A percentile compares a stretch with the other conserved stretches of the same genome.
These are phyloP conservation scores for Pollenia angustigena DNA, from an alignment of 2,888 invertebrate species.

Conservation along the genomic window DNA sequence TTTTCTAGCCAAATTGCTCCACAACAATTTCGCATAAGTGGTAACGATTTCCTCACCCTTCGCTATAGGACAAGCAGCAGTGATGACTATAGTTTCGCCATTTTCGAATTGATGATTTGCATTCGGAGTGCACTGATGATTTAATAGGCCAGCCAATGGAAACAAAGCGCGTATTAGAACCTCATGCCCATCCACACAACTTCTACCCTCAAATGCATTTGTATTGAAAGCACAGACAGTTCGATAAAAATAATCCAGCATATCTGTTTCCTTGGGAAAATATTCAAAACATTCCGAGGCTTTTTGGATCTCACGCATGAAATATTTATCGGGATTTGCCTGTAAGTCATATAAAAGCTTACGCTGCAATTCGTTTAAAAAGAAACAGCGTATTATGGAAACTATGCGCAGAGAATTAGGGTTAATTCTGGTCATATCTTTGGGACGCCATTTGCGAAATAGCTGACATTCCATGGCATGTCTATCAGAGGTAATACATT, in stretches of 20 bases:
- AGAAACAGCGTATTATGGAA: constrained; percentile 81
- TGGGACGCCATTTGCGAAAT: constrained; percentile 86
- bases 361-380: constrained; percentile 79
- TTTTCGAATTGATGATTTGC: constrained; percentile 88
- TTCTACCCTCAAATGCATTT: constrained; percentile 83
- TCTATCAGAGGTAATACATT: constrained; percentile 86
- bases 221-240: constrained; percentile 83
- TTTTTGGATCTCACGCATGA: constrained; percentile 78
- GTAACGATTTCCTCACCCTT: constrained; percentile 88
- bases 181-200: constrained; percentile 78
- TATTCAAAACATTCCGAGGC: constrained; percentile 81
- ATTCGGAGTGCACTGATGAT: constrained; percentile 90
- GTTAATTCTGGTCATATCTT: constrained; percentile 80
- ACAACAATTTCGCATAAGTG: constrained; percentile 89
- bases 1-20: constrained; percentile 88
- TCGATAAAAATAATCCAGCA: constrained; percentile 81
- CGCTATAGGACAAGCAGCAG: constrained; percentile 86
- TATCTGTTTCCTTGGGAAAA: constrained; percentile 80
- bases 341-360: constrained; percentile 82
- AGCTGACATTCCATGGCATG: constrained; percentile 88
- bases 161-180: constrained; percentile 87
- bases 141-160: constrained; percentile 88
- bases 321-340: constrained; percentile 81
- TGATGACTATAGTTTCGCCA: constrained; percentile 86
- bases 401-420: constrained; percentile 80